These are phyloP conservation scores for Scelioninae gen. 1 DNA, from an alignment of 2,888 invertebrate genomes.

Conservation along the genomic window DNA sequence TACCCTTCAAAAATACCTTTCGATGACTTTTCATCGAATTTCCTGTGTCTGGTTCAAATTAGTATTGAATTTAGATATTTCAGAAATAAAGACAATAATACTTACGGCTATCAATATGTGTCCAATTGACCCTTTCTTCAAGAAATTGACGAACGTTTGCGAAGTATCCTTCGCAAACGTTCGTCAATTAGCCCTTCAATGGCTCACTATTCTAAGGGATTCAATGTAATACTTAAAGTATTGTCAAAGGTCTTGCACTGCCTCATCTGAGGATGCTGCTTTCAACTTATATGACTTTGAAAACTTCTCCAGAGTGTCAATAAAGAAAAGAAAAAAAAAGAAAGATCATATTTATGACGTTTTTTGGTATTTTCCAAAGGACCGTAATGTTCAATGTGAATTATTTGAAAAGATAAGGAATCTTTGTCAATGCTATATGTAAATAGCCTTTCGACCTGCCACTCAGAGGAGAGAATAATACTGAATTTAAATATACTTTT, in stretches of 20 bases:
- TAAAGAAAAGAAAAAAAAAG: background rate
- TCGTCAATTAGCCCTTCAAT: conserved; percentile 81
- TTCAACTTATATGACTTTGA: conserved; percentile 41
- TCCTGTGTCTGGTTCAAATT: no score
- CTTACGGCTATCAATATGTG: conserved; percentile 71
- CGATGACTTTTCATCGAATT: no score
- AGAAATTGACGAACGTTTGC: conserved; percentile 75
- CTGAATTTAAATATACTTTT: conserved; percentile 71
- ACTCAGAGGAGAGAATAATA: conserved; percentile 62
- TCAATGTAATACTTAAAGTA: conserved; percentile 75
- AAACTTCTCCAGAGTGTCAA: conserved; percentile 72
- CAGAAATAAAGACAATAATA: no score
- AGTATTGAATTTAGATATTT: no score
- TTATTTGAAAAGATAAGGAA: conserved; percentile 70
- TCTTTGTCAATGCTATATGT: conserved; percentile 73
- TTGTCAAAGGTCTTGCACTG: conserved; percentile 74
- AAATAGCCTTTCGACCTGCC: conserved; percentile 67
- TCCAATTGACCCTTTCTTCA: conserved; percentile 72
- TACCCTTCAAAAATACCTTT: no score
- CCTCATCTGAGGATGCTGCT: conserved; percentile 61
- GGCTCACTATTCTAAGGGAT: conserved; percentile 77
- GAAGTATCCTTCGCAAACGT: no score
- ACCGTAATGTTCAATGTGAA: conserved; percentile 74
- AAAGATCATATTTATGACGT: conserved; percentile 3
- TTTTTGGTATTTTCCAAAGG: conserved; percentile 66